Conservation (phyloP, 2,797 vertebrate species). For the Oreochromis grahami region DNA sequence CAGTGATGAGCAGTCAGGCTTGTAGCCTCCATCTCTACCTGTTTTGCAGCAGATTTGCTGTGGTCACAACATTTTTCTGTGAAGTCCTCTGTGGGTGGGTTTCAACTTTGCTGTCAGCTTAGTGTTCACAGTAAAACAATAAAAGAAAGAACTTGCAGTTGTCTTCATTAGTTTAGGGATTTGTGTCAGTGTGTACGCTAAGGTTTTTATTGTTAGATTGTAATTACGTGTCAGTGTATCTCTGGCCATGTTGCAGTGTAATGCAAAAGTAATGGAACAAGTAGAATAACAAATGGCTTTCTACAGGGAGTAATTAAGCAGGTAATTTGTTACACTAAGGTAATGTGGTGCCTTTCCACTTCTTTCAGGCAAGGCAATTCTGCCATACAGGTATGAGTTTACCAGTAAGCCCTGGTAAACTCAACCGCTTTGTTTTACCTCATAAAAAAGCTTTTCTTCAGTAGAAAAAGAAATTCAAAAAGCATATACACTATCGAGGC, state of each 20-base stretch:
- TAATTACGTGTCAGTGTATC: background rate
- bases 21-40: background rate
- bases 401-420: fast-evolving
- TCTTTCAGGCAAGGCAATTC: background rate
- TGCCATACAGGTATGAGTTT: background rate
- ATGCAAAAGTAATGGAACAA: background rate
- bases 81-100: background rate
- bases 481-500: background rate
- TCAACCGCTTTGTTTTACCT: fast-evolving
- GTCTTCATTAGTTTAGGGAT: background rate
- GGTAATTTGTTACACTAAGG: background rate
- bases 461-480: background rate
- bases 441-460: background rate
- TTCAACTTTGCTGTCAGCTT: background rate
- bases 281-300: background rate
- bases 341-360: fast-evolving
- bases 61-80: background rate
- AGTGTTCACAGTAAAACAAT: background rate
- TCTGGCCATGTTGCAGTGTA: background rate
- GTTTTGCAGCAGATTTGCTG: background rate
- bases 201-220: background rate
- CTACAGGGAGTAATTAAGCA: background rate
- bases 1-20: background rate
- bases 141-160: fast-evolving
- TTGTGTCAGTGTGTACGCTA: background rate